Evolutionary conservation across 1,140 invertebrate species (phyloP).

Genomic region (Chrysoperla carnea): DNA sequence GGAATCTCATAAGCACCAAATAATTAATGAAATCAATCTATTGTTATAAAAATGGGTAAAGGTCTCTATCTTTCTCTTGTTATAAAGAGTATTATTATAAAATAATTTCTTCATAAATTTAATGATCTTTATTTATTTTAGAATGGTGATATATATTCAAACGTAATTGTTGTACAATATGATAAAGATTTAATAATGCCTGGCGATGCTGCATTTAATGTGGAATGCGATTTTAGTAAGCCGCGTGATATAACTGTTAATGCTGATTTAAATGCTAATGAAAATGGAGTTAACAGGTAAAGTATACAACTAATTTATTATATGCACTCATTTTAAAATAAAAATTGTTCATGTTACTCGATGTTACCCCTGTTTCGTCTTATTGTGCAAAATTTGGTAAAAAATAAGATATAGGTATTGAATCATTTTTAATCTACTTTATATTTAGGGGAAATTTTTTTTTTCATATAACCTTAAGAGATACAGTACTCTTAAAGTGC

Average conservation of each 20-base stretch:
- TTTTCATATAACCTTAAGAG: too few species aligned
- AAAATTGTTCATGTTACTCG: conserved; percentile 3
- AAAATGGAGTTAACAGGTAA: conserved; percentile 18
- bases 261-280: conserved; percentile 23
- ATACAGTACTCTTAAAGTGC: too few species aligned
- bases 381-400: conserved; percentile 1
- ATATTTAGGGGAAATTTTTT: too few species aligned
- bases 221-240: conserved; percentile 38
- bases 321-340: conserved; percentile 3
- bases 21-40: too few species aligned
- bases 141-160: conserved; percentile 31
- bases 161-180: conserved; percentile 37
- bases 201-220: conserved; percentile 38
- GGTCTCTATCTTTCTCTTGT: too few species aligned
- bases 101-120: background rate
- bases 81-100: too few species aligned
- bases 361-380: conserved; percentile 1
- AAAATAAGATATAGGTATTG: too few species aligned
- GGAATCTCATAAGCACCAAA: too few species aligned
- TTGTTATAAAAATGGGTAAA: too few species aligned
- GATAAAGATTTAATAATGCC: conserved; percentile 42
- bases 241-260: conserved; percentile 28
- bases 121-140: conserved; percentile 9
- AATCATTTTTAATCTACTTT: too few species aligned
- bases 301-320: conserved; percentile 1